These are phyloP conservation scores for Sebastes umbrosus DNA, from an alignment of 2,797 vertebrate genomes.

Conservation along the genomic window DNA sequence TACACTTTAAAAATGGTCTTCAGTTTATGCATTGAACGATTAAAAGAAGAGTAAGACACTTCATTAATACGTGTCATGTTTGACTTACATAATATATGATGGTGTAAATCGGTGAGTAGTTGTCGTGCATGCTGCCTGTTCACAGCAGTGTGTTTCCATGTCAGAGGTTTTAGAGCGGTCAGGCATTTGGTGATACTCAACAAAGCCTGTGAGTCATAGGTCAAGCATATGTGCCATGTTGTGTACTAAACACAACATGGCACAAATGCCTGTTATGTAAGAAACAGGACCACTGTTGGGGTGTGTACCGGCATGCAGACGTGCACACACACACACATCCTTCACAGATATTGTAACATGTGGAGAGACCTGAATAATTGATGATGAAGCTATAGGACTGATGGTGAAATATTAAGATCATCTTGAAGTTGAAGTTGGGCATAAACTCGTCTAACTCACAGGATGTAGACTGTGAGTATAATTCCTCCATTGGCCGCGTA, in stretches of 20 bases:
- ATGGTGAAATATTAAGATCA: not conserved
- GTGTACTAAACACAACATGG: not conserved
- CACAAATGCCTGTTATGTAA: slow-evolving; percentile 37
- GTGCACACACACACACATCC: not conserved
- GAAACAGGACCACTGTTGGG: slow-evolving; percentile 17
- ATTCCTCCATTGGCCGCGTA: not conserved
- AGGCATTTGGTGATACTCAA: slow-evolving; percentile 25
- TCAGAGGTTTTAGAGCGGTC: slow-evolving; percentile 25
- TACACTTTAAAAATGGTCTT: not conserved
- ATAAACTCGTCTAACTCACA: not conserved
- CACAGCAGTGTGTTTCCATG: slow-evolving; percentile 2
- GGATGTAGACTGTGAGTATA: not conserved
- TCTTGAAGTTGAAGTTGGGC: not conserved
- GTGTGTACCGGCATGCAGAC: not conserved
- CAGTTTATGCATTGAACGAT: not conserved
- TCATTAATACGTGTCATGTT: not conserved
- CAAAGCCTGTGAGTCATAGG: slow-evolving; percentile 17
- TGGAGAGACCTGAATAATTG: slow-evolving; percentile 4
- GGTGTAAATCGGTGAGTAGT: slow-evolving; percentile 6
- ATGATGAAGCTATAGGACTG: not conserved
- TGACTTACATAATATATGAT: not conserved
- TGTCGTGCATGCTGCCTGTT: not conserved
- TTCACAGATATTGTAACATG: slow-evolving; percentile 2
- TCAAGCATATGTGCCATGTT: not conserved
- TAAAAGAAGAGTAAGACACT: not conserved